Conservation (phyloP, 2,113 vertebrate genomes). For the Triplophysa rosa region DNA sequence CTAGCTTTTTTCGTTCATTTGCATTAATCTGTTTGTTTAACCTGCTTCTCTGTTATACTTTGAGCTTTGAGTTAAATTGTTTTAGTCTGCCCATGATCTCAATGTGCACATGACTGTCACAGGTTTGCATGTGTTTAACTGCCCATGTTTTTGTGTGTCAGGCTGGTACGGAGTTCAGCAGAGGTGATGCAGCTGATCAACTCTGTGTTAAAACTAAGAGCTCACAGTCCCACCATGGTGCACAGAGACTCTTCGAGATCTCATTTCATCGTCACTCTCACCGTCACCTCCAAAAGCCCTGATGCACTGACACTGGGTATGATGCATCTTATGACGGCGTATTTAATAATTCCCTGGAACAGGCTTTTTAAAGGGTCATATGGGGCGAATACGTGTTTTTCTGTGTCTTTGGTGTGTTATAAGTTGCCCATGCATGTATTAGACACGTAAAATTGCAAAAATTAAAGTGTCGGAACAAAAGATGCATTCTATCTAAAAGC, state of each 20-base stretch:
- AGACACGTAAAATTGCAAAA: too few relatives aligned
- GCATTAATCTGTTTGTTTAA: not conserved
- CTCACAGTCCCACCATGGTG: conserved; percentile 75
- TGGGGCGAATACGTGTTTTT: too few relatives aligned
- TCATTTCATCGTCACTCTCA: conserved; percentile 81
- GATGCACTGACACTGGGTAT: conserved; percentile 68
- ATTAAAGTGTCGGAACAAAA: too few relatives aligned
- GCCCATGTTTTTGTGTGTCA: conserved; percentile 52
- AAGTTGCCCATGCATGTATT: too few relatives aligned
- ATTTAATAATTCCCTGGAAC: too few relatives aligned
- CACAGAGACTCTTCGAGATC: conserved; percentile 83
- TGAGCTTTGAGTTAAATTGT: not conserved
- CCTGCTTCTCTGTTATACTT: conserved; percentile 4
- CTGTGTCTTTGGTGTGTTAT: too few relatives aligned
- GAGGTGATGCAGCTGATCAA: conserved; percentile 75
- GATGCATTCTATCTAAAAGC: too few relatives aligned
- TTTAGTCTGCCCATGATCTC: not conserved
- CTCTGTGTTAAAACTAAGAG: conserved; percentile 69
- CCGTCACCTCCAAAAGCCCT: conserved; percentile 67
- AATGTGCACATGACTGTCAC: conserved; percentile 11
- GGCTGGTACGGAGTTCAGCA: conserved; percentile 68
- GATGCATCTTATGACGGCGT: conserved; percentile 59
- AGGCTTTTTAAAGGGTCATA: too few relatives aligned
- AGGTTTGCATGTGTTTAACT: conserved; percentile 27
- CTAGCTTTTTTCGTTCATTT: not conserved